Base-by-base conservation (phyloP, 2,113 vertebrate genomes). In the Notarius quadriscutis region DNA sequence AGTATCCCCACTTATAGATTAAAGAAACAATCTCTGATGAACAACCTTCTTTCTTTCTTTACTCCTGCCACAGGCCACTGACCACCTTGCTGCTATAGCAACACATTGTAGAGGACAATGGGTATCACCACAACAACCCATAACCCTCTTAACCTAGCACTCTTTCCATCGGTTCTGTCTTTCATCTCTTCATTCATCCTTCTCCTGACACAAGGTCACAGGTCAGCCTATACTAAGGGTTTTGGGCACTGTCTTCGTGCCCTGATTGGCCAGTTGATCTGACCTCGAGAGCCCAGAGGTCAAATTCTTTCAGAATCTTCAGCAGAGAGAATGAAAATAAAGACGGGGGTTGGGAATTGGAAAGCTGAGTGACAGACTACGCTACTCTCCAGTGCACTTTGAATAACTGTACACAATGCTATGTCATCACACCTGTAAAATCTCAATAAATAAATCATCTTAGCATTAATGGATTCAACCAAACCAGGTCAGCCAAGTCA, bases 231-330 rank as follows among this genome's bases (percentile, higher is more conserved):
- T 89, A 92, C 94, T 93, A 95, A 96, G 94, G 95, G 94, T 96
- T 95, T 95, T 95, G 95, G 95, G 92, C 94, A 96, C 96, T 96
- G 95, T 97, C 95, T 93, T 92, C 92, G 92, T 89, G 88, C 91
- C 94, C 92, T 94, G 94, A 96, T 95, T 96, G 95, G 95, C 94
- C 94, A 93, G 93, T 92, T 95, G 91, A 92, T 94, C 91, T 95
- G 92, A 95, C 95, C 95, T 95, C 88, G 93, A 88, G 91, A 71
- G 83, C 93, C 93, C 89, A 85, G 86, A 92, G 95, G 95, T 95
- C 95, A 95, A 95, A 96, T 95, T 95, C 95, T 95, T 95, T 95
- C 91, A 94, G 91, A 94, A 94, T 94, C 94, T 95, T 95, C 93
- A 94, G 94, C 92, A 91, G 87, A 85, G 93, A 95, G 94, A 94